phyloP scores from a whole-genome alignment of 2,888 invertebrate species.

The Drosophila birchii region DNA sequence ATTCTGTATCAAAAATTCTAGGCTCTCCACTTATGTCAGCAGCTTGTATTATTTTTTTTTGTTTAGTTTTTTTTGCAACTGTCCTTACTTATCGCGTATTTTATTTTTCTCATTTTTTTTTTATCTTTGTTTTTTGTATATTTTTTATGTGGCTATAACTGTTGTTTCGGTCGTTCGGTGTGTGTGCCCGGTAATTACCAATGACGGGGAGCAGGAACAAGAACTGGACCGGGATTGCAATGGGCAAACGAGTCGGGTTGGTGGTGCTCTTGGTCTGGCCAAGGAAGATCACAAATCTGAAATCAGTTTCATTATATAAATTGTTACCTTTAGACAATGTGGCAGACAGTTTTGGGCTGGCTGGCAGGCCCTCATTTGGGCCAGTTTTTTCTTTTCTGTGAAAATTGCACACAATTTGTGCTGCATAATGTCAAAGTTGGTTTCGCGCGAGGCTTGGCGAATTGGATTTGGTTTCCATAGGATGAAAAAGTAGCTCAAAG shows the following conservation, averaged over 20 bases:
- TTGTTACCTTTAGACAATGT: constrained; percentile 77
- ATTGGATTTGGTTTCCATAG: constrained; percentile 40
- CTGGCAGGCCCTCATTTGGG: constrained; percentile 50
- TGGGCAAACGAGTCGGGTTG: constrained; percentile 47
- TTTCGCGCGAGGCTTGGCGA: constrained; percentile 31
- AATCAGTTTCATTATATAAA: constrained; percentile 79
- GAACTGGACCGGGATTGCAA: constrained; percentile 34
- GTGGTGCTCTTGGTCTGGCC: constrained; percentile 58
- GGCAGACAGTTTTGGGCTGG: constrained; percentile 62
- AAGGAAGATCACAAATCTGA: constrained; percentile 75
- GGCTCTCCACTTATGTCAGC: constrained; percentile 7
- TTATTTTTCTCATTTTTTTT: constrained; percentile 9
- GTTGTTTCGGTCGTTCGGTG: constrained; percentile 54
- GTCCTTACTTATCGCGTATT: constrained; percentile 15
- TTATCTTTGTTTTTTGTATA: not conserved
- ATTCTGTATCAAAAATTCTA: not conserved
- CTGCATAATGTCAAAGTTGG: constrained; percentile 77
- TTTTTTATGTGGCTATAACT: constrained; percentile 63
- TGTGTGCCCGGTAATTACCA: constrained; percentile 48
- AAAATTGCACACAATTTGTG: constrained; percentile 76
- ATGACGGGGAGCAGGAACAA: constrained; percentile 44
- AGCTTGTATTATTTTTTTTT: constrained; percentile 15
- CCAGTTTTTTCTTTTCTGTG: constrained; percentile 10
- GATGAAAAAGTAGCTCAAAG: constrained; percentile 55
- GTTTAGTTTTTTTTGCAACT: constrained; percentile 8